phyloP scores from a whole-genome alignment of 2,113 vertebrate species.

The Trichomycterus rosablanca region DNA sequence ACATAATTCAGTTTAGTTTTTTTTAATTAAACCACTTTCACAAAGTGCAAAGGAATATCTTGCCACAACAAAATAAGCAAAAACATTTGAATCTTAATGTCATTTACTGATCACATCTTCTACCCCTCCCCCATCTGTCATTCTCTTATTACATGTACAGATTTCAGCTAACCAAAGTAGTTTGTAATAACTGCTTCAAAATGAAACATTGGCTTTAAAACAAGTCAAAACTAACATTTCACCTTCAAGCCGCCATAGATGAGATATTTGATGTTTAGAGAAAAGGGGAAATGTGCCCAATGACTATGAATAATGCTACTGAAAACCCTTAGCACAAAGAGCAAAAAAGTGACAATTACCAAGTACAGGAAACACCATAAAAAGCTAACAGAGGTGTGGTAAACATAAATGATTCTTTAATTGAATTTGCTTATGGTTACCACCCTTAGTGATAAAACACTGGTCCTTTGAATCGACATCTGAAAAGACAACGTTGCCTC shows the following conservation, averaged over 20 bases:
- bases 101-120: neutral
- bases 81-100: slow-evolving; percentile 4
- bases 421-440: too few species aligned
- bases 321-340: neutral
- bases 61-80: slow-evolving; percentile 1
- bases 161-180: slow-evolving; percentile 3
- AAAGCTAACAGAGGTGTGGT: neutral
- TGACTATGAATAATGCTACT: neutral
- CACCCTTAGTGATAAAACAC: neutral
- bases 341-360: neutral
- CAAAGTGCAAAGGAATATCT: slow-evolving; percentile 16
- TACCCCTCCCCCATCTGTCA: neutral
- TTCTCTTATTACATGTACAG: too few species aligned
- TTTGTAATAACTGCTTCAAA: slow-evolving; percentile 32
- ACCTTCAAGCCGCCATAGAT: slow-evolving; percentile 25
- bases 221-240: slow-evolving; percentile 54
- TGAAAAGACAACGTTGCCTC: neutral
- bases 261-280: neutral
- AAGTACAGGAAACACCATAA: neutral
- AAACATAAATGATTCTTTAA: too few species aligned
- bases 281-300: neutral
- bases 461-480: neutral
- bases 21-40: slow-evolving; percentile 23
- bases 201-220: too few species aligned
- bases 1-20: too few species aligned